Conservation (phyloP, 1,140 invertebrate species). For the Hycleus phaleratus region DNA sequence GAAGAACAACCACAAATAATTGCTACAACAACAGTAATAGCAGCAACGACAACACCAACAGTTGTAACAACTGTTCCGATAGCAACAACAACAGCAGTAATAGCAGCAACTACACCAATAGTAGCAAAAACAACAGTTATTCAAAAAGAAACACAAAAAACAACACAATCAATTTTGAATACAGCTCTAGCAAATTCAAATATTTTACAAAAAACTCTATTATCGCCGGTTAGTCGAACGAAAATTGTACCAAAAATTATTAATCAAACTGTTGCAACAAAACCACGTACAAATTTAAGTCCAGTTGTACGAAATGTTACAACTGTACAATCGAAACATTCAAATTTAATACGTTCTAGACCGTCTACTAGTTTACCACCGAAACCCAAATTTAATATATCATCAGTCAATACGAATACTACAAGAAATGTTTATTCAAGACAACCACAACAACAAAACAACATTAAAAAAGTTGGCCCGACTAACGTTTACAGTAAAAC, state of each 20-base stretch:
- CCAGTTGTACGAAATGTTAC: background rate
- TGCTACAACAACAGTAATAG: background rate
- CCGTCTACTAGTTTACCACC: background rate
- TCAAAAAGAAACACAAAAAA: background rate
- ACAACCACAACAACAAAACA: slow-evolving; percentile 2
- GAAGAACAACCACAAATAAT: background rate
- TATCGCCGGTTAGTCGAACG: slow-evolving; percentile 5
- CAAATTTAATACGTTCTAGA: slow-evolving; percentile 15
- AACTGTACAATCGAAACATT: background rate
- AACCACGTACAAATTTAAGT: slow-evolving; percentile 3
- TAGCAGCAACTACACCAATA: background rate
- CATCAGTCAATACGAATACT: background rate
- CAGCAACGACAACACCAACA: background rate
- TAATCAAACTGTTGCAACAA: slow-evolving; percentile 12
- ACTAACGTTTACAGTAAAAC: slow-evolving; percentile 21
- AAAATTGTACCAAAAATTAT: slow-evolving; percentile 16
- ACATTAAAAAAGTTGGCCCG: slow-evolving; percentile 23
- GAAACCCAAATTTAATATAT: slow-evolving; percentile 19
- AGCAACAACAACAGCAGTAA: background rate
- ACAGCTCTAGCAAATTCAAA: slow-evolving; percentile 27
- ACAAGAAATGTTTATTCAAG: slow-evolving; percentile 19
- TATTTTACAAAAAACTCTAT: slow-evolving; percentile 11
- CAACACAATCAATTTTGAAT: slow-evolving; percentile 26
- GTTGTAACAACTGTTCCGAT: background rate
- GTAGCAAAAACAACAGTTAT: background rate